Percentiles rank a stretch among this genome's conserved stretches.
phyloP scores from a whole-genome alignment of 1,140 invertebrate genomes.

The Armadillidium nasatum region DNA sequence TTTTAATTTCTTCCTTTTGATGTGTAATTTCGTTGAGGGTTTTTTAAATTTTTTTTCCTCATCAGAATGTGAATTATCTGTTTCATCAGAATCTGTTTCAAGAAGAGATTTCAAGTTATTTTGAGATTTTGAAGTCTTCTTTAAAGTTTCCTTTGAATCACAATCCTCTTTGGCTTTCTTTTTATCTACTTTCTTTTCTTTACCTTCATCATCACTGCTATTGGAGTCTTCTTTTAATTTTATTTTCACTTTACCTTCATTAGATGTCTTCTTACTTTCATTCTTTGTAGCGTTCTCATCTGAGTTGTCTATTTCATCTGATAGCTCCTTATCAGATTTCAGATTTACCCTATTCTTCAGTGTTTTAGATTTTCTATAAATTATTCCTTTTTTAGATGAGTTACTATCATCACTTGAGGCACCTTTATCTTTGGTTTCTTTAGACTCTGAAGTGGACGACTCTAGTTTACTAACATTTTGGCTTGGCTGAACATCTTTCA shows the following conservation, averaged over 20 bases:
- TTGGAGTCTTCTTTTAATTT: background rate
- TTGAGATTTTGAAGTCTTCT: background rate
- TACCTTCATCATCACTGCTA: background rate
- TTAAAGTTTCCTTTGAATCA: background rate
- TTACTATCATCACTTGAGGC: no score
- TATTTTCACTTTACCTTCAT: no score
- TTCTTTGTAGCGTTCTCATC: background rate
- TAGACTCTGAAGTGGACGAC: no score
- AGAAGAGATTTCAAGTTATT: constrained; percentile 1
- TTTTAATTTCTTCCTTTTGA: background rate
- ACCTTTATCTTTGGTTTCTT: no score
- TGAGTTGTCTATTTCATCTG: background rate
- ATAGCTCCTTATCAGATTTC: no score
- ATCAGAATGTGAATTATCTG: constrained; percentile 22
- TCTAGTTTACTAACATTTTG: no score
- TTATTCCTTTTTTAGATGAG: no score
- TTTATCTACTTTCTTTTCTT: background rate
- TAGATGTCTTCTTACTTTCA: background rate
- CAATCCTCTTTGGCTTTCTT: background rate
- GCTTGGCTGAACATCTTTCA: no score
- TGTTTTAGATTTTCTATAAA: no score
- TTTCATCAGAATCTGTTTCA: constrained; percentile 1
- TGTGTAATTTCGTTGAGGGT: background rate
- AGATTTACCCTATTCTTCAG: no score
- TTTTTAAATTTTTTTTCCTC: background rate